A percentile compares a stretch with the other conserved stretches of the same genome.
These are phyloP conservation scores for Euthynnus affinis DNA, from an alignment of 2,797 vertebrate species.

Conservation along the genomic window DNA sequence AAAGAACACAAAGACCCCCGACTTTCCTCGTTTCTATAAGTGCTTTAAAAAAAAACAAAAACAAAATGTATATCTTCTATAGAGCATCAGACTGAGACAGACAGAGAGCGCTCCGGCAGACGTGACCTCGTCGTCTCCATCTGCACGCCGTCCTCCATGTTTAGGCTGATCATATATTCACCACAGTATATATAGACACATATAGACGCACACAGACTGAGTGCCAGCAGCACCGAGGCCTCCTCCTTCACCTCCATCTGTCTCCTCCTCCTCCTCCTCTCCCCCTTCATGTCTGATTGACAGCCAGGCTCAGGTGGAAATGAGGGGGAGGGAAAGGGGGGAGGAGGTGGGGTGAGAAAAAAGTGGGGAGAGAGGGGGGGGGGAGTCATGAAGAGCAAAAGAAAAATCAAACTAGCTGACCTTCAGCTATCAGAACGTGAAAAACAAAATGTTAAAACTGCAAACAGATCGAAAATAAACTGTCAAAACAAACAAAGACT, in stretches of 20 bases:
- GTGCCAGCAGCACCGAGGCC: conserved; percentile 68
- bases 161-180: conserved; percentile 58
- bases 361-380: not conserved
- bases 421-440: conserved; percentile 6
- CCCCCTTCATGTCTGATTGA: conserved; percentile 58
- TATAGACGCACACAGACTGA: conserved; percentile 60
- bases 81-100: conserved; percentile 23
- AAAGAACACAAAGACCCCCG: conserved; percentile 3
- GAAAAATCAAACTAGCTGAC: conserved; percentile 20
- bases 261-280: conserved; percentile 59
- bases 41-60: not conserved
- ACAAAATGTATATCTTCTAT: conserved; percentile 20
- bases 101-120: conserved; percentile 32
- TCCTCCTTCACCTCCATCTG: conserved; percentile 80
- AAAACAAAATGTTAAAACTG: not conserved
- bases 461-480: not conserved
- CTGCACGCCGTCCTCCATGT: conserved; percentile 65
- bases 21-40: conserved; percentile 6
- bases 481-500: not conserved
- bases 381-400: conserved; percentile 41
- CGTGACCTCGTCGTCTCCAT: conserved; percentile 66
- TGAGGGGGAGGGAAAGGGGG: not conserved
- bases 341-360: not conserved
- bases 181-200: conserved; percentile 63
- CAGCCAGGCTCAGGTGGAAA: conserved; percentile 71